Base-by-base conservation (phyloP, 1,140 invertebrate genomes). In the Whitmania pigra region DNA sequence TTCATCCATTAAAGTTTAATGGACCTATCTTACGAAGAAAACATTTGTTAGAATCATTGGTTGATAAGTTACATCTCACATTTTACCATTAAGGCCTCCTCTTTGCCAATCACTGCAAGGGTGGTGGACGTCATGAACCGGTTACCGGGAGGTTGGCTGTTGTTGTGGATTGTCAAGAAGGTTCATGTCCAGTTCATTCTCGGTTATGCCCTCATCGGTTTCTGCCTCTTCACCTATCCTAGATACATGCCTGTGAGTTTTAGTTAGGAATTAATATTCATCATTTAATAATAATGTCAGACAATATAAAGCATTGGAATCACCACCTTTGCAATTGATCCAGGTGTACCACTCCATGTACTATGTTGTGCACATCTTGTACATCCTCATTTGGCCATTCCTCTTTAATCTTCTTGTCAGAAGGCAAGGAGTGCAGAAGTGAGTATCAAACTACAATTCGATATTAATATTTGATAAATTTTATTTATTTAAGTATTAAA, bases 121-220 rank as follows among this genome's bases (percentile, higher is more conserved):
- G 77, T 79, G 57, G 73, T 74, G 29, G 70, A 84, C 29, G 77
- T 78, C 49, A 76, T 79, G 36, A 40, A 49, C 29, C 25, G 18
- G 20, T 27, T 66, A 49, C 69, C 57, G 2, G 31, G 43, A 2
- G 73, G 73, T 20, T 31, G 17, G 18, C 29, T 72, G 15, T 69
- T 84, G 2, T 74, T 80, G 15, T 82, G 80, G 79, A 73, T 88
- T 0, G 29, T 90, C 2, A 80, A 90, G 3, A 92, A 91, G 80
- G 76, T 88, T 0, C 91, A 92, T 75, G 88, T 90, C 0, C 85
- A 89, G 17, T 83, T 91, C 18, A 90, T 89, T 75, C 89, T 94
- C 86, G 90, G 91, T 17, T 95, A 90, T 84, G 89, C 89, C 77
- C 81, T 94, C 17, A 81, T 88, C 9, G 87, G 90, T 0, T 94